A percentile compares a stretch with the other conserved stretches of the same genome.
Conservation (phyloP, 2,113 vertebrate genomes). For the Sakesphorus luctuosus region DNA sequence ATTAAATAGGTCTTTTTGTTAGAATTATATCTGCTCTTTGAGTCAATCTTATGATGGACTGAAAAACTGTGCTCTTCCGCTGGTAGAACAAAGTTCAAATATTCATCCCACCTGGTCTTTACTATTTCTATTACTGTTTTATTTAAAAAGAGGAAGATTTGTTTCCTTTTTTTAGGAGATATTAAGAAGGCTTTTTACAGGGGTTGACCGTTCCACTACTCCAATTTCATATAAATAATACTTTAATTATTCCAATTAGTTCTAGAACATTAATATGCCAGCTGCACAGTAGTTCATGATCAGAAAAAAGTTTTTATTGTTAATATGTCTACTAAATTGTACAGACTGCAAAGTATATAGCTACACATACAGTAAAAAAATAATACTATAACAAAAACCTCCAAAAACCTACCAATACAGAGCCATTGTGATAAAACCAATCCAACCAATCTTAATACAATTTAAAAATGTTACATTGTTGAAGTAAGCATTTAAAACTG, state of each 20-base stretch:
- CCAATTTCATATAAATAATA: neutral
- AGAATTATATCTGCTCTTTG: neutral
- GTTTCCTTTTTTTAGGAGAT: neutral
- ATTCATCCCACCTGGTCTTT: neutral
- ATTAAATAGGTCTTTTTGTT: neutral
- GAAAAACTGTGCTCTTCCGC: neutral
- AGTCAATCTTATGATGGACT: neutral
- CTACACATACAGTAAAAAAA: neutral
- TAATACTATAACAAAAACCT: fast-evolving
- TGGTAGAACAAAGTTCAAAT: neutral
- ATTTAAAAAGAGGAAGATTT: neutral
- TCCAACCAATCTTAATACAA: neutral
- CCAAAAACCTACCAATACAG: neutral
- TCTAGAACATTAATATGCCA: neutral
- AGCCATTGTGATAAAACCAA: neutral
- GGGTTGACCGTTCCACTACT: neutral
- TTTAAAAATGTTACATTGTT: neutral
- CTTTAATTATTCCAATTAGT: neutral
- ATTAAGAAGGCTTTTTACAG: neutral
- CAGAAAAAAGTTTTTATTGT: neutral
- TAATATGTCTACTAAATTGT: neutral
- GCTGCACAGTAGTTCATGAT: neutral
- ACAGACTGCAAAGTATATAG: neutral
- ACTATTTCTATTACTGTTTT: neutral
- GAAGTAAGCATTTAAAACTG: neutral